Evolutionary conservation across 2,113 vertebrate species (phyloP).

Genomic region (Pitta sordida): DNA sequence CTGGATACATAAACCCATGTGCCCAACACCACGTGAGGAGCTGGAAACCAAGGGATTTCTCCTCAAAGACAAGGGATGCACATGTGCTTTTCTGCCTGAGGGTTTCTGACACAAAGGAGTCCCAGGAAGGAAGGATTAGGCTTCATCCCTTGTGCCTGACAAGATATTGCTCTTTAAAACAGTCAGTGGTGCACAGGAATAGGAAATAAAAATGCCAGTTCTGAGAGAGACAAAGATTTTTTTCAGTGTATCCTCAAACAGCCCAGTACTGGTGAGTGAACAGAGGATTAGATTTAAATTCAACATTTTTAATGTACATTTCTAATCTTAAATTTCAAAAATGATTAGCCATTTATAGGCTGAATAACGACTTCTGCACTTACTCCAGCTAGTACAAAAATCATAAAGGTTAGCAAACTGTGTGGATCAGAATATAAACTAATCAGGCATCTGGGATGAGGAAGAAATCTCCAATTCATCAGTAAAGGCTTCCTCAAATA

Average conservation of each 20-base stretch:
- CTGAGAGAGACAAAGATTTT: not conserved
- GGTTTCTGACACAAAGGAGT: not conserved
- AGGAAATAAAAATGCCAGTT: slow-evolving; percentile 29
- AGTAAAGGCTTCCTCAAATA: slow-evolving; percentile 51
- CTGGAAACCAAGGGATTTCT: not conserved
- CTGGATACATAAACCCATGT: not conserved
- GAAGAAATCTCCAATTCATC: slow-evolving; percentile 49
- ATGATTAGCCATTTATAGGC: slow-evolving; percentile 26
- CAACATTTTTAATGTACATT: slow-evolving; percentile 2
- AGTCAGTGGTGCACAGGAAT: not conserved
- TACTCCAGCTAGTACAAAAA: slow-evolving; percentile 23
- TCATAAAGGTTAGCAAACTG: slow-evolving; percentile 54
- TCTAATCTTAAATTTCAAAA: slow-evolving; percentile 54
- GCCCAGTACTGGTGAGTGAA: not conserved
- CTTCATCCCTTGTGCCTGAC: not conserved
- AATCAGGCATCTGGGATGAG: slow-evolving; percentile 40
- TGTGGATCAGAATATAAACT: slow-evolving; percentile 48
- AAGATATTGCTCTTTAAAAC: slow-evolving; percentile 29
- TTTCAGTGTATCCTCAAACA: not conserved
- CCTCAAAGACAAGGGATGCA: not conserved
- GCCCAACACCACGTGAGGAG: not conserved
- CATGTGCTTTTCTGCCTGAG: not conserved
- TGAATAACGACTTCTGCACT: slow-evolving; percentile 24
- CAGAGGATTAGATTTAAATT: slow-evolving; percentile 35
- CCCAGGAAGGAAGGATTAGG: not conserved